phyloP scores from a whole-genome alignment of 2,888 invertebrate species.

The Aethes cnicana region DNA sequence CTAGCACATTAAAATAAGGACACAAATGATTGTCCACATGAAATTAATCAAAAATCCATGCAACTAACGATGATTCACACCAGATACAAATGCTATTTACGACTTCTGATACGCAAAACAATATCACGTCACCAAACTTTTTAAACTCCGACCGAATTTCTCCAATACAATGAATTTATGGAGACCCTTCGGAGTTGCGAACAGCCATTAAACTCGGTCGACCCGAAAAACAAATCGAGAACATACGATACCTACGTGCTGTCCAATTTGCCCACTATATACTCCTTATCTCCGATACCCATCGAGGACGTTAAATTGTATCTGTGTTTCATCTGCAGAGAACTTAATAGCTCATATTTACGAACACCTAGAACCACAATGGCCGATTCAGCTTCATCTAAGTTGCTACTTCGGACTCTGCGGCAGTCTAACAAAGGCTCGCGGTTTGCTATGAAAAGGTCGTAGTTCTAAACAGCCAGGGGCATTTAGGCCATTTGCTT shows the following conservation, averaged over 20 bases:
- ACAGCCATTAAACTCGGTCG: conserved; percentile 32
- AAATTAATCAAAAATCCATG: too few relatives aligned
- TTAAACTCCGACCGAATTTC: conserved; percentile 21
- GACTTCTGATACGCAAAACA: conserved; percentile 15
- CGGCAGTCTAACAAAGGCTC: conserved; percentile 5
- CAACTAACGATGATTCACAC: neutral
- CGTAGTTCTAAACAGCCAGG: conserved; percentile 38
- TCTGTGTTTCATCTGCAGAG: conserved; percentile 49
- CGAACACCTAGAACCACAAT: conserved; percentile 39
- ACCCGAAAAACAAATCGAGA: conserved; percentile 30
- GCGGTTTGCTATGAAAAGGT: conserved; percentile 38
- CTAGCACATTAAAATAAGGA: too few relatives aligned
- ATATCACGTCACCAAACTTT: conserved; percentile 22
- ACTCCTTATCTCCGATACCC: conserved; percentile 53
- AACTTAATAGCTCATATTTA: conserved; percentile 58
- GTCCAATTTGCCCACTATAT: conserved; percentile 38
- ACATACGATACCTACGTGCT: conserved; percentile 26
- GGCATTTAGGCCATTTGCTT: conserved; percentile 41
- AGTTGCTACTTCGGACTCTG: conserved; percentile 29
- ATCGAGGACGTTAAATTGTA: conserved; percentile 57
- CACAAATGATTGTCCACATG: too few relatives aligned
- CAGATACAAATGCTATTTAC: neutral
- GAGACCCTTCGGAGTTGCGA: conserved; percentile 28
- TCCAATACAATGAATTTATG: conserved; percentile 29
- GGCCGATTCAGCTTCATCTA: conserved; percentile 15